A percentile compares a stretch with the other conserved stretches of the same genome.
Conservation (phyloP, 2,113 vertebrate species). For the Rhinichthys klamathensis region DNA sequence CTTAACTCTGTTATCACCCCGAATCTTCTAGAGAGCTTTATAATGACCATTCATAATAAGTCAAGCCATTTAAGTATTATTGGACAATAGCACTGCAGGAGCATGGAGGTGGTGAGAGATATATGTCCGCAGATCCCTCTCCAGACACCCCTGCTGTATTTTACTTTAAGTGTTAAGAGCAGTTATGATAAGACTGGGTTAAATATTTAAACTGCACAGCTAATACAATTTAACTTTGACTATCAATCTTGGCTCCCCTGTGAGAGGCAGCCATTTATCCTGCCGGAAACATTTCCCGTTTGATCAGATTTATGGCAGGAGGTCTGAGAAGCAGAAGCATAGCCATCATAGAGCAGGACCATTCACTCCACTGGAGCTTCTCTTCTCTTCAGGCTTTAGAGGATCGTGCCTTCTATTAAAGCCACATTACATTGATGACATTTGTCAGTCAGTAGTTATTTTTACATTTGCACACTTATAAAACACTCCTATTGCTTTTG, state of each 20-base stretch:
- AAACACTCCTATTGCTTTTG: not conserved
- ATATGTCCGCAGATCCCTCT: conserved; percentile 54
- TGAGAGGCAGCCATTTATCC: conserved; percentile 77
- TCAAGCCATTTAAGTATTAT: conserved; percentile 25
- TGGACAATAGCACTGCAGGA: conserved; percentile 18
- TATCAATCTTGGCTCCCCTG: conserved; percentile 81
- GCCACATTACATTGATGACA: not conserved
- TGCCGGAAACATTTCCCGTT: conserved; percentile 79
- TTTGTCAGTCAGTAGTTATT: conserved; percentile 5
- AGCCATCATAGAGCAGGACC: not conserved
- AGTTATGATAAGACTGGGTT: conserved; percentile 91
- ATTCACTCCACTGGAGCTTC: not conserved
- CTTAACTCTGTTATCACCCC: not conserved
- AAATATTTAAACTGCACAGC: conserved; percentile 90
- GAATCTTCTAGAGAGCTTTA: conserved; percentile 3
- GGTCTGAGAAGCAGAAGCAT: conserved; percentile 23
- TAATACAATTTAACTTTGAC: conserved; percentile 88
- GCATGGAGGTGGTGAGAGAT: conserved; percentile 20
- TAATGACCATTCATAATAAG: conserved; percentile 25
- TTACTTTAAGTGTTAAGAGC: conserved; percentile 86
- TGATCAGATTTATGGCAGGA: conserved; percentile 84
- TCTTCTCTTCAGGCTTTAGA: not conserved
- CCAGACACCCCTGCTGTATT: conserved; percentile 68
- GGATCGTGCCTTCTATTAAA: not conserved
- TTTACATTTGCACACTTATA: not conserved